Evolutionary conservation across 1,140 invertebrate species (phyloP), one percentile per base, ranked within the genome.

Genomic region (Harpegnathos saltator): DNA sequence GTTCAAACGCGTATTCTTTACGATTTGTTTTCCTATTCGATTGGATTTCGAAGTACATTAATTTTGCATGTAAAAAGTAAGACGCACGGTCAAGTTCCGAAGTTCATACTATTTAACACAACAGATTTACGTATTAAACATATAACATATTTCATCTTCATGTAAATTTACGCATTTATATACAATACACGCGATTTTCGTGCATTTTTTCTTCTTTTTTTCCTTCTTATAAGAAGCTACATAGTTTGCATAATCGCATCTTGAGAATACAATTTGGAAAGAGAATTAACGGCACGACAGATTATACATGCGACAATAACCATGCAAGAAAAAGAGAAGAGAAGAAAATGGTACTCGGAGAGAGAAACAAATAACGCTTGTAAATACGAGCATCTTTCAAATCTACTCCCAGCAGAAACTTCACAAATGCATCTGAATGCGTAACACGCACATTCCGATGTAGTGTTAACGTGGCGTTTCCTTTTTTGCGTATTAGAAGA

Each of bases 71-170:
- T 19, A 50, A 9, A 59, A 62, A 81, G 59, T 81, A 73, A 61
- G 59, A 82, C n/a, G n/a, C n/a, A n/a, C 48, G 58, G 7, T 22
- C 56, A 82, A 82, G 68, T 38, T 65, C 17, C 56, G 72, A 82
- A 74, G 17, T 38, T 48, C 4, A 81, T 73, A 61, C 38, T 44
- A 58, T n/a, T 52, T 75, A 61, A 44, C 58, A 11, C 63, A 72
- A 71, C 22, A 71, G 68, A 85, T 62, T 86, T 66, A 84, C 80
- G 61, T 77, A 56, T 72, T 88, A 84, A 65, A 84, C 75, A 87
- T 81, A 56, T 58, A 3, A 9, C 22, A 69, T 50, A 62, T 63
- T 22, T 81, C 68, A 56, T 58, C 48, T 3, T 63, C 17, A 26
- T 33, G 22, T 44, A 44, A 52, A 58, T 68, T 17, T 78, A 56